phyloP scores from a whole-genome alignment of 2,113 vertebrate species.

The Hippocampus mohnikei region DNA sequence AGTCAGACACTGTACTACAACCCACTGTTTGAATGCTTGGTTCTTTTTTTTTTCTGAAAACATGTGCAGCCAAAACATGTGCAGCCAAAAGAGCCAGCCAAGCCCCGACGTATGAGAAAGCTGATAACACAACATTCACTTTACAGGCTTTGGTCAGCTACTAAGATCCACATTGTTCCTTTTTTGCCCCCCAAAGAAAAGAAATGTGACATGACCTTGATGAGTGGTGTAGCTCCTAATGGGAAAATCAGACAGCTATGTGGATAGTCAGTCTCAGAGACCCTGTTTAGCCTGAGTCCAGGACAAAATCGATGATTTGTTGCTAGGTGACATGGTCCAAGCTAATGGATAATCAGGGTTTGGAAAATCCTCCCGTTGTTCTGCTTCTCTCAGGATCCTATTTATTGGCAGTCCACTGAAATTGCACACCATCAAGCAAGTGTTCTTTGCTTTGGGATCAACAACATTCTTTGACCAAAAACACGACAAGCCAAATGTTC shows the following conservation, averaged over 20 bases:
- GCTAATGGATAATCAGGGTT: constrained; percentile 72
- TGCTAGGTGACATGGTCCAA: constrained; percentile 64
- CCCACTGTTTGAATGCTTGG: constrained; percentile 29
- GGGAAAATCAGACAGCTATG: constrained; percentile 62
- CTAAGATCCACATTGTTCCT: constrained; percentile 77
- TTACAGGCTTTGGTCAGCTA: constrained; percentile 58
- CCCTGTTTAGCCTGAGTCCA: constrained; percentile 69
- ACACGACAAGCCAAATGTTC: constrained; percentile 54
- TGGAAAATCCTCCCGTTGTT: constrained; percentile 60
- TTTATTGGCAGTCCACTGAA: constrained; percentile 72
- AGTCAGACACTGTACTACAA: constrained; percentile 54
- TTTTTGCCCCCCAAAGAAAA: constrained; percentile 73
- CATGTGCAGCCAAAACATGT: constrained; percentile 67
- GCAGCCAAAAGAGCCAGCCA: constrained; percentile 70
- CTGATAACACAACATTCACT: constrained; percentile 64
- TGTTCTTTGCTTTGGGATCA: constrained; percentile 58
- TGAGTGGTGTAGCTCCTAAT: constrained; percentile 48
- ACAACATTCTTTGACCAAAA: constrained; percentile 68
- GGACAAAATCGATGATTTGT: constrained; percentile 67
- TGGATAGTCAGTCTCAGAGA: constrained; percentile 52
- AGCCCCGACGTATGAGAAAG: constrained; percentile 40
- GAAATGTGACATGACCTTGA: constrained; percentile 60
- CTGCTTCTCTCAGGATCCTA: constrained; percentile 75
- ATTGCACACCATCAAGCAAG: constrained; percentile 37
- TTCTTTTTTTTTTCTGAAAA: constrained; percentile 61